These are phyloP conservation scores for Lithodes maja DNA, from an alignment of 2,888 invertebrate genomes.

Conservation along the genomic window DNA sequence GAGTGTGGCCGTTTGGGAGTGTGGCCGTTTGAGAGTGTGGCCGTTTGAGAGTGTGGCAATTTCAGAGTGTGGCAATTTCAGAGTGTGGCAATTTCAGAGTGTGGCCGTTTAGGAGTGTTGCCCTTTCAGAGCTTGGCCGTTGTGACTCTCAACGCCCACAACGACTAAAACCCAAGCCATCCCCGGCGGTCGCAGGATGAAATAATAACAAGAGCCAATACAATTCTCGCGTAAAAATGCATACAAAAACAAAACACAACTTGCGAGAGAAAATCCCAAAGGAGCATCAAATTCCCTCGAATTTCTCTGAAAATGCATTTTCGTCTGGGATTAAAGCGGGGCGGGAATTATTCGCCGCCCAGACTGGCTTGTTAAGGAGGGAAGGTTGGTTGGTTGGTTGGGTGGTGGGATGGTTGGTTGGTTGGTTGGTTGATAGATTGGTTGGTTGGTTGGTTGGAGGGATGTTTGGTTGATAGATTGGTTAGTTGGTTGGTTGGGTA, in stretches of 20 bases:
- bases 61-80: too few relatives aligned
- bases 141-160: too few relatives aligned
- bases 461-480: background rate
- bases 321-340: background rate
- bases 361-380: background rate
- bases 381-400: background rate
- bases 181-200: background rate
- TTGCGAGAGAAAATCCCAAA: background rate
- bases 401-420: background rate
- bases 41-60: too few relatives aligned
- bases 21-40: too few relatives aligned
- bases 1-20: too few relatives aligned
- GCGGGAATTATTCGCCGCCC: background rate
- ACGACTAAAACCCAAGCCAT: too few relatives aligned
- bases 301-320: conserved; percentile 1
- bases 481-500: background rate
- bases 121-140: too few relatives aligned
- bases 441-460: background rate
- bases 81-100: too few relatives aligned
- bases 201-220: conserved; percentile 1
- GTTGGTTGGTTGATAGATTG: background rate
- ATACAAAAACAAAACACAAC: background rate
- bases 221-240: background rate
- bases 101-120: too few relatives aligned
- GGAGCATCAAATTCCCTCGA: background rate